Evolutionary conservation across 2,888 invertebrate species (phyloP), one percentile per base, ranked within the genome.

Genomic region (Ptilodon capucinus): DNA sequence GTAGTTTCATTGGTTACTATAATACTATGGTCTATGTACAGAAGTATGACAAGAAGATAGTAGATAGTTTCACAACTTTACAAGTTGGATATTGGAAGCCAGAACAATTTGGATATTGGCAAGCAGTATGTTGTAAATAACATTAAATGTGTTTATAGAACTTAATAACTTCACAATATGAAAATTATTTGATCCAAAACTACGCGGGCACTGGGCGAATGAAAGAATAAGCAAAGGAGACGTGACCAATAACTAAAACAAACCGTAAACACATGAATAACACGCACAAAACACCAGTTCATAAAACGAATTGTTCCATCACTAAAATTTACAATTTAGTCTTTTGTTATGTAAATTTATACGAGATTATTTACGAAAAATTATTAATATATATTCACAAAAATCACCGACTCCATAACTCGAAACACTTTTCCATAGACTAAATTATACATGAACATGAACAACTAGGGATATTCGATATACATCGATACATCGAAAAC

Each of bases 211-310:
- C 19, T 42, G 39, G n/a, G n/a, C n/a, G n/a, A n/a, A 57, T 30
- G 45, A 30, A 48, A 51, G 49, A 52, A 54, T 59, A 54, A 58
- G 54, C 56, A 51, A 72, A 73, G 61, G 51, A 81, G 74, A 79
- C 75, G 74, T 84, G 79, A 85, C 77, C 73, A 79, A 75, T 71
- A 77, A 70, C 69, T 70, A 62, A 64, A 74, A 85, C 81, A 76
- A 74, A 84, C 84, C 83, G 79, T 84, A 83, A 84, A 84, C 79
- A 84, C 85, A 82, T 81, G 65, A 83, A 84, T 75, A 77, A 68
- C 72, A 73, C 66, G 54, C 76, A 76, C 71, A 60, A 44, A 60
- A 63, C 56, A 60, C n/a, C 48, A 51, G 40, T 48, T 54, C 34
- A 60, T 43, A 50, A 54, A 62, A 54, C 44, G 39, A 59, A 61